Conservation (phyloP, 2,797 vertebrate species). For the Acrossocheilus wenchowensis region DNA sequence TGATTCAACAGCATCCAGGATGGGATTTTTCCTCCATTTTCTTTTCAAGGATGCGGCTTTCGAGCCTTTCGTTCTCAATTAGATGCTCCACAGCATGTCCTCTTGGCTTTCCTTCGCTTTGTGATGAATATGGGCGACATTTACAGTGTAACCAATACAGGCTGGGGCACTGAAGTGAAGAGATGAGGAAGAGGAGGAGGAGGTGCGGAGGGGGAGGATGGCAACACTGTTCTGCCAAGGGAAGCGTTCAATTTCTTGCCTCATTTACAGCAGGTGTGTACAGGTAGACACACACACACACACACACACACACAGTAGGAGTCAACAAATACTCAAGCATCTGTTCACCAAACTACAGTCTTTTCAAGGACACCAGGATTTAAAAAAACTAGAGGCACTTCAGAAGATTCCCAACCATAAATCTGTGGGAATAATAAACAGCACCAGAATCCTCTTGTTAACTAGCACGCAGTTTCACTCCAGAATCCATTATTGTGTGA, state of each 20-base stretch:
- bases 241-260: constrained; percentile 62
- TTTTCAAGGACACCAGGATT: constrained; percentile 55
- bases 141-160: constrained; percentile 44
- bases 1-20: constrained; percentile 26
- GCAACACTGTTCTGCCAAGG: constrained; percentile 43
- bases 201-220: constrained; percentile 24
- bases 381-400: constrained; percentile 28
- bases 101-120: neutral
- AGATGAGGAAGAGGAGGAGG: constrained; percentile 33
- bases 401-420: constrained; percentile 1
- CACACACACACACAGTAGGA: constrained; percentile 32
- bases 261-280: constrained; percentile 58
- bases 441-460: neutral
- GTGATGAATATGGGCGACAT: constrained; percentile 51
- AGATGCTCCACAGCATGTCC: constrained; percentile 15
- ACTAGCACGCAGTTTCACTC: neutral
- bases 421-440: neutral
- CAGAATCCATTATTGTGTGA: neutral
- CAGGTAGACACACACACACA: constrained; percentile 46
- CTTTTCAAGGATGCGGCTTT: constrained; percentile 34
- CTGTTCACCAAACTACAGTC: constrained; percentile 51
- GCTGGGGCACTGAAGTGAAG: constrained; percentile 20
- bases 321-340: constrained; percentile 48
- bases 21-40: constrained; percentile 11
- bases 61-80: constrained; percentile 34